Base-by-base conservation (phyloP, 2,113 vertebrate genomes). In the Siniperca chuatsi region DNA sequence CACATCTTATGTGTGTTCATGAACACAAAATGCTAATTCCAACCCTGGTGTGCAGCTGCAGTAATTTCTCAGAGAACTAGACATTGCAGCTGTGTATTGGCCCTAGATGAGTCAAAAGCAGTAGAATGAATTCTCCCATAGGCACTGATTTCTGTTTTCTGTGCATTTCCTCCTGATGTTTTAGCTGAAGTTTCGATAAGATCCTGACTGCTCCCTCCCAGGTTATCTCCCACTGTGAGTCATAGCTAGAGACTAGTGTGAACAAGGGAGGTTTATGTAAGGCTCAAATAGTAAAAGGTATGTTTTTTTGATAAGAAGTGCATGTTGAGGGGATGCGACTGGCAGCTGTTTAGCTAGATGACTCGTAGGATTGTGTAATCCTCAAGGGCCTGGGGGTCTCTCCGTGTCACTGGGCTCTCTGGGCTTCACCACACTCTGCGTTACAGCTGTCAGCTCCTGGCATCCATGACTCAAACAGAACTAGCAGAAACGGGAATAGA, bases 321-420 rank as follows among this genome's bases (percentile, higher is more conserved):
- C 35, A 83, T 37, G 37, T 55, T 64, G 79, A 58, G 46, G 75
- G 70, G 83, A 83, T 54, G 48, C 40, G 3, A 60, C 81, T 72
- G 71, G 58, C 89, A 90, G 83, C 81, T 89, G 88, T 83, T 92
- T 82, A 46, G 12, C 52, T 77, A 2, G 75, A 84, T 87, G 82
- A 91, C 74, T 89, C 20, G 46, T 77, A 54, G 61, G 60, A 84
- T 92, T 94, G 82, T 75, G 83, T 87, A 92, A 93, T 87, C 64
- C 81, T 88, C 83, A 69, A 48, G 72, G 72, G 72, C 76, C 58
- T 16, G 18, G 58, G 37, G 91, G 83, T 33, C 70, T 82, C 75
- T 83, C 54, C 46, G 58, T 83, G 84, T 85, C 86, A 79, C 73
- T 61, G 74, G 72, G 75, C 68, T 55, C 55, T 67, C 40, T 58